Conservation (phyloP, 2,797 vertebrate species). For the Sebastes variabilis region DNA sequence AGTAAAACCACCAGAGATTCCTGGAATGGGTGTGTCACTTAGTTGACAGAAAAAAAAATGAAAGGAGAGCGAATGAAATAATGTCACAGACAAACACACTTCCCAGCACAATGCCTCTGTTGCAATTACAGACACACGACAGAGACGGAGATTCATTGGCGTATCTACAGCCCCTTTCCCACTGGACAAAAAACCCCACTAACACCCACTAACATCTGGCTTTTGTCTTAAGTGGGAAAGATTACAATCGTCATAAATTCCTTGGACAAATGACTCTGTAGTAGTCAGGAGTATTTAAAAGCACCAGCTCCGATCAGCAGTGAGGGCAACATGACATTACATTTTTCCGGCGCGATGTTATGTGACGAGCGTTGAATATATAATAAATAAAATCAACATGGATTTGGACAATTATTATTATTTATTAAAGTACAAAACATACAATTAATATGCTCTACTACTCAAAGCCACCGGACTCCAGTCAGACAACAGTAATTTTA, state of each 20-base stretch:
- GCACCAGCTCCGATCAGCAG: too few species aligned
- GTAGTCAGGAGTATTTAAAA: too few species aligned
- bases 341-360: too few species aligned
- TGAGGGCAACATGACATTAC: too few species aligned
- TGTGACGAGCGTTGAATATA: too few species aligned
- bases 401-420: neutral
- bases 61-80: conserved; percentile 55
- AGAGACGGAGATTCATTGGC: conserved; percentile 26
- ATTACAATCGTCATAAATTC: neutral
- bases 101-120: conserved; percentile 56
- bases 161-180: neutral
- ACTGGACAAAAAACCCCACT: neutral
- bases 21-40: conserved; percentile 79
- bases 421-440: neutral
- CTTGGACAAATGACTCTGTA: neutral
- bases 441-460: neutral
- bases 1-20: conserved; percentile 78
- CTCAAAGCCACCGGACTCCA: neutral
- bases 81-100: conserved; percentile 63
- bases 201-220: neutral
- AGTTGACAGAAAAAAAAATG: conserved; percentile 64
- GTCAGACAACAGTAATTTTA: neutral
- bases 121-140: conserved; percentile 55
- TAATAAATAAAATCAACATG: neutral
- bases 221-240: neutral